A percentile compares a stretch with the other conserved stretches of the same genome.
These are phyloP conservation scores for Tachycineta bicolor DNA, from an alignment of 2,113 vertebrate species.

Conservation along the genomic window DNA sequence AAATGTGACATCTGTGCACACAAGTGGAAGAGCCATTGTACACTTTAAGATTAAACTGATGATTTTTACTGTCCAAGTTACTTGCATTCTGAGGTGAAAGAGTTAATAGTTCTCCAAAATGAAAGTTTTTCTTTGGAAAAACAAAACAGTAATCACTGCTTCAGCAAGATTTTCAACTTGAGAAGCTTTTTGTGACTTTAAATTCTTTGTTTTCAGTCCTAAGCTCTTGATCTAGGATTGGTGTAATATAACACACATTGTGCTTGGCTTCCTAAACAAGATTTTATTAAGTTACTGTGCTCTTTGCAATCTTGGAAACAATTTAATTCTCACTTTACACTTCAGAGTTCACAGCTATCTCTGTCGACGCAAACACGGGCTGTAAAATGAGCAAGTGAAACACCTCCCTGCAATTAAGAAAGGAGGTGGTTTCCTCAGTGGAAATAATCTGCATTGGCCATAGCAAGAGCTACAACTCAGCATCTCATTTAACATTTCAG, in stretches of 20 bases:
- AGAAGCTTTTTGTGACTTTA: not conserved
- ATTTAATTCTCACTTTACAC: conserved; percentile 13
- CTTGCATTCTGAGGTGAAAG: not conserved
- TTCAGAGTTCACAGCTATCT: conserved; percentile 1
- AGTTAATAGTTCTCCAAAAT: not conserved
- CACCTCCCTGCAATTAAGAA: conserved; percentile 32
- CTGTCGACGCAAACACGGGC: not conserved
- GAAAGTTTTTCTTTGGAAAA: not conserved
- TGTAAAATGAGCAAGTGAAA: not conserved
- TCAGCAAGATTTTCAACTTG: not conserved
- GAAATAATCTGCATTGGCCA: not conserved
- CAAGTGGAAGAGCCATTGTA: not conserved
- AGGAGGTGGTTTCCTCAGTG: conserved; percentile 40
- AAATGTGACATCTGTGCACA: not conserved
- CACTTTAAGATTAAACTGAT: not conserved
- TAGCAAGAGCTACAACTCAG: conserved; percentile 28
- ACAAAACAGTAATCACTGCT: not conserved
- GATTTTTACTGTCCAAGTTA: not conserved
- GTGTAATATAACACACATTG: not conserved
- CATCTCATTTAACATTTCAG: conserved; percentile 46
- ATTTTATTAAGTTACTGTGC: not conserved
- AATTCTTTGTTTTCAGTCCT: not conserved
- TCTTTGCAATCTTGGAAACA: not conserved
- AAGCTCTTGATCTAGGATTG: not conserved
- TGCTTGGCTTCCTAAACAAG: not conserved